Evolutionary conservation across 2,113 vertebrate genomes (phyloP), one percentile per base, ranked within the genome.

Genomic region (Burhinus bistriatus): DNA sequence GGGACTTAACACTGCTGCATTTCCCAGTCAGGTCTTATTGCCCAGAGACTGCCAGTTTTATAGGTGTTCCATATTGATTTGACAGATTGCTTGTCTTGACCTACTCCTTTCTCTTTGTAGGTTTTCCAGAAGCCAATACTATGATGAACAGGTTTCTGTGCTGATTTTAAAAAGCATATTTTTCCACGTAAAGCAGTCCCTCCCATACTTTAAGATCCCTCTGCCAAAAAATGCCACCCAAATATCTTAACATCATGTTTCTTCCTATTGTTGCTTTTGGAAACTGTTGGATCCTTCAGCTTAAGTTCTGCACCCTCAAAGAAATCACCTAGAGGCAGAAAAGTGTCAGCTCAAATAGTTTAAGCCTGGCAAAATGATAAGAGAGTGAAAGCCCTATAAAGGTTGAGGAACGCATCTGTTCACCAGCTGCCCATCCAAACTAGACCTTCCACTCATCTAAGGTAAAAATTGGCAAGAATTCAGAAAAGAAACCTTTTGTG

Each of bases 101-200:
- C 8, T 66, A 57, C 6, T 44, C 38, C 44, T 79, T 71, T 61
- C 38, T 61, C 30, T 64, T 72, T 81, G 36, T 34, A 85, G 25
- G 5, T 77, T 83, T 81, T 81, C 44, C 32, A 65, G 40, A 81
- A 65, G 10, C 16, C 32, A 64, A 18, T 71, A 45, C 10, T 83
- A 40, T 16, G 25, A 66, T 57, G 70, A 83, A 38, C 6, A 44
- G 17, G 29, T 72, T 92, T 69, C 18, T 58, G 32, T 77, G 38
- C 32, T 42, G 38, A 16, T 73, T 62, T 12, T 3, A 68, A 59
- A 85, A 75, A 36, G 3, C 0, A 0, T 42, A 16, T 75, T 81
- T 92, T 75, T 40, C 76, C 20, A 54, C 1, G 6, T 54, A 73
- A 87, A 72, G 8, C 7, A 47, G 17, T 51, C 11, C 12, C 9